Conservation (phyloP, 2,888 invertebrate species). For the Criorhina ranunculi region DNA sequence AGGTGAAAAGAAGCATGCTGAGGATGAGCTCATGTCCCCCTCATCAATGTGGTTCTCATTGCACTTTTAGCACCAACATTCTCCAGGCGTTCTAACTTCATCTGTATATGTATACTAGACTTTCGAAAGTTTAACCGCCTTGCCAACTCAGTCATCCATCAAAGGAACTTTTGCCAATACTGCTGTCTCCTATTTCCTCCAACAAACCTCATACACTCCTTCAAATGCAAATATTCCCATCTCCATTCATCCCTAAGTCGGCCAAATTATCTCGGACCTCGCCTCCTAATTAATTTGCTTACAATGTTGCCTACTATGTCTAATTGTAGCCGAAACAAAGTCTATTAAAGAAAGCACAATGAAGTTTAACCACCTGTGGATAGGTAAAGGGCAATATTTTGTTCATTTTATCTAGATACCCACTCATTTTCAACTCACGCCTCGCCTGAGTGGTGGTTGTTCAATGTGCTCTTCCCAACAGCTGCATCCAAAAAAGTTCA, state of each 20-base stretch:
- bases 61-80: too few species aligned
- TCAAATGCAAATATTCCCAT: too few species aligned
- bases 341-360: constrained; percentile 10
- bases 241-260: not conserved
- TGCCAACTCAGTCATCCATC: too few species aligned
- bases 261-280: not conserved
- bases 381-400: constrained; percentile 41
- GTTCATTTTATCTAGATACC: constrained; percentile 30
- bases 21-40: too few species aligned
- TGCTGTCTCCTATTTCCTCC: too few species aligned
- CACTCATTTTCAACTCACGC: not conserved
- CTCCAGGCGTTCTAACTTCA: too few species aligned
- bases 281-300: constrained; percentile 1
- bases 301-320: constrained; percentile 25
- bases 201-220: too few species aligned
- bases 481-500: not conserved
- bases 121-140: too few species aligned
- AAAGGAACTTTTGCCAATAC: too few species aligned
- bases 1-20: too few species aligned
- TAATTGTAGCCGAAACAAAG: constrained; percentile 16
- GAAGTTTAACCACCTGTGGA: constrained; percentile 43
- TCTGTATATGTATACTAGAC: too few species aligned
- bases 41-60: too few species aligned
- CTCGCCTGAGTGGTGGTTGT: not conserved
- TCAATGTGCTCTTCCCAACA: not conserved